Percentiles rank a stretch among this genome's conserved stretches.
Conservation (phyloP, 2,888 invertebrate species). For the Eupeodes luniger region DNA sequence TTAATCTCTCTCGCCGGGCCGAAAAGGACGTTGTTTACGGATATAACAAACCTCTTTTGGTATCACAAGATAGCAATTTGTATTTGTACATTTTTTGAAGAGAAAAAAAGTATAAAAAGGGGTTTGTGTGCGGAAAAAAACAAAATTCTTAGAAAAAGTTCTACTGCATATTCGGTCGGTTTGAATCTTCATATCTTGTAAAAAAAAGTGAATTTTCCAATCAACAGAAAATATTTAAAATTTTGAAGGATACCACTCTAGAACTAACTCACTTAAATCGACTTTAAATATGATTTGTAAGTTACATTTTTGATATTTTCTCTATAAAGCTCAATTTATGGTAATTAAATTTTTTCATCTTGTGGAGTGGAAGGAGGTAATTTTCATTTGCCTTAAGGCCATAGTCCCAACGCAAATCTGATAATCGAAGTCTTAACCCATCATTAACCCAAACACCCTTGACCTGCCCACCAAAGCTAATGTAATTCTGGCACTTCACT, state of each 20-base stretch:
- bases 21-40: slow-evolving; percentile 54
- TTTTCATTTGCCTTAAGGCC: slow-evolving; percentile 37
- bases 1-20: slow-evolving; percentile 70
- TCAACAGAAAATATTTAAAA: not conserved
- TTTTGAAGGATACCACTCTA: slow-evolving; percentile 1
- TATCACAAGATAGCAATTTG: slow-evolving; percentile 39
- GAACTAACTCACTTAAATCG: not conserved
- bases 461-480: slow-evolving; percentile 46
- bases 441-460: slow-evolving; percentile 52
- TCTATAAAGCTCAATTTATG: slow-evolving; percentile 3
- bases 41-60: slow-evolving; percentile 15
- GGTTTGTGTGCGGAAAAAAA: not conserved
- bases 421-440: slow-evolving; percentile 59
- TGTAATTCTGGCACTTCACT: slow-evolving; percentile 64
- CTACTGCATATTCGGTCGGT: not conserved
- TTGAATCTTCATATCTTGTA: not conserved
- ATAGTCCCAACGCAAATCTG: slow-evolving; percentile 41
- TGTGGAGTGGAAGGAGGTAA: not conserved
- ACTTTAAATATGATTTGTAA: not conserved
- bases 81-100: slow-evolving; percentile 31
- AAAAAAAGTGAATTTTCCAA: not conserved
- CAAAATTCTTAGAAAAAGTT: not conserved
- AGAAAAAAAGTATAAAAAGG: slow-evolving; percentile 39
- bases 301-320: not conserved
- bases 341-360: not conserved